These are phyloP conservation scores for Motacilla tschutschensis DNA, from an alignment of 2,113 vertebrate genomes.

Conservation along the genomic window DNA sequence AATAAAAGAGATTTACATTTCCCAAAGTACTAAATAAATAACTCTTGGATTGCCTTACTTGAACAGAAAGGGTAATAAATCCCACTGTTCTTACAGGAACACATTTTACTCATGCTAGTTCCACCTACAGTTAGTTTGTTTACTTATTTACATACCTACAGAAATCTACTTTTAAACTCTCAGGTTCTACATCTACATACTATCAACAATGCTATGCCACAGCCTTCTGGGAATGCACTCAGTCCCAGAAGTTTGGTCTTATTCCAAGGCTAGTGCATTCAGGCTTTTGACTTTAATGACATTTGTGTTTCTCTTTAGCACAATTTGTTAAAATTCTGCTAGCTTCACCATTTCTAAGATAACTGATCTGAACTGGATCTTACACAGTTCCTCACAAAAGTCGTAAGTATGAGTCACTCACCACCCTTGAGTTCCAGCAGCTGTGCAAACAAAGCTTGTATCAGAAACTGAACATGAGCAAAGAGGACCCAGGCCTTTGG, in stretches of 20 bases:
- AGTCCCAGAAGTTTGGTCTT: background rate
- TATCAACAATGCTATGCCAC: background rate
- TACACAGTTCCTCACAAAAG: background rate
- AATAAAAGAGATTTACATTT: background rate
- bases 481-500: background rate
- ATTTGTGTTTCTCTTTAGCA: background rate
- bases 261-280: background rate
- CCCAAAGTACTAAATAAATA: background rate
- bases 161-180: background rate
- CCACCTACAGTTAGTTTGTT: background rate
- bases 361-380: background rate
- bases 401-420: background rate
- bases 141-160: background rate
- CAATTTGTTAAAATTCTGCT: background rate
- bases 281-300: background rate
- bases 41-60: background rate
- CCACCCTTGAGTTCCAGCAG: background rate
- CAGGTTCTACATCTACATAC: background rate
- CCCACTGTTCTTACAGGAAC: background rate
- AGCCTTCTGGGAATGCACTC: background rate
- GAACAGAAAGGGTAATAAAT: background rate
- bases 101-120: background rate
- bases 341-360: background rate
- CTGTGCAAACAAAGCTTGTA: background rate
- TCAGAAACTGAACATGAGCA: background rate